Base-by-base conservation (phyloP, 1,140 invertebrate genomes). In the Elymnias hypermnestra region DNA sequence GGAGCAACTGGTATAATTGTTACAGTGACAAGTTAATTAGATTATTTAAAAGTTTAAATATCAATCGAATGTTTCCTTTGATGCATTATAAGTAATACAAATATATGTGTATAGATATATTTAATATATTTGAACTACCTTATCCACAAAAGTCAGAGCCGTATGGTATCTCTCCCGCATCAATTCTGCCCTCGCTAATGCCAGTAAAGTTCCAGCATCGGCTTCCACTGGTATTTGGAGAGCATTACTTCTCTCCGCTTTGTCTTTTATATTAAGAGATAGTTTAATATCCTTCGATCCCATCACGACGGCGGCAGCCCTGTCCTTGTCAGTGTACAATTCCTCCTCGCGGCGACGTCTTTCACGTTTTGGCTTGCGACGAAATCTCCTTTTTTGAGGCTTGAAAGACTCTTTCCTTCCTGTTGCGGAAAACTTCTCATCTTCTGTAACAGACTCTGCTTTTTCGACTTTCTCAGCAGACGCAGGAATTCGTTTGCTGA, bases 251-350 rank as follows among this genome's bases (percentile, higher is more conserved):
- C 93, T 88, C 64, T 96, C 94, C 48, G 93, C 91, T 40, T 92
- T 90, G 41, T 92, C 89, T 63, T 96, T 96, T 46, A 94, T 89
- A 64, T 91, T 94, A 36, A 96, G 79, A 13, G 93, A 94, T 48
- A 93, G 91, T 63, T 96, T 96, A 21, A 96, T 96, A 68, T 97
- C 94, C 31, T 91, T 86, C 48, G 87, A 91, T 0, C 94, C 94
- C 88, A 95, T 90, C 57, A 94, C 94, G 3, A 96, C 94, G 1
- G 95, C 94, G 0, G 95, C 95, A 0, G 95, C 95, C 5, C 95
- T 82, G 72, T 96, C 95, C 66, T 96, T 97, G 72, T 97, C 95
- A 5, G 94, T 96, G 67, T 96, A 97, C 7, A 94, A 76, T 66
- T 96, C 94, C 45, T 94, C 92, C 56, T 93, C 90, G n/a, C 88